Evolutionary conservation across 2,113 vertebrate genomes (phyloP), one percentile per base, ranked within the genome.

Genomic region (Manacus vitellinus): DNA sequence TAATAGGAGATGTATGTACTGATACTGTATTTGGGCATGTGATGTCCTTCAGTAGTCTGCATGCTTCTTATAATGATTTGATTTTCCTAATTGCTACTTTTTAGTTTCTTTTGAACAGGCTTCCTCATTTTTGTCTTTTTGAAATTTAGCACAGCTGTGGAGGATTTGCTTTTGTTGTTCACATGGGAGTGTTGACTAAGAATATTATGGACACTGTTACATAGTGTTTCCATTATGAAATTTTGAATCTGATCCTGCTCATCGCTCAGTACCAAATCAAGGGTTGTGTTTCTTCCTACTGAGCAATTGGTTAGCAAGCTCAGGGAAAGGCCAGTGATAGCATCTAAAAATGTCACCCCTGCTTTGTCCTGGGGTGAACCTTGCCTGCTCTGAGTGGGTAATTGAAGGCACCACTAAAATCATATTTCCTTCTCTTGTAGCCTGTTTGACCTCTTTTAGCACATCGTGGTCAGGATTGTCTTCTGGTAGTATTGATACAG

Each of bases 221-320:
- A 23, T 61, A 73, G 82, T 73, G 62, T 94, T 97, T 92, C 95
- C 58, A 76, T 93, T 93, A 93, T 56, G 82, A 94, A 95, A 72
- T 92, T 94, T 93, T 93, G 58, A 94, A 94, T 94, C 74, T 88
- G 92, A 93, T 95, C 92, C 78, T 92, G n/a, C 71, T 85, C 13
- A 62, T 93, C 75, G 14, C 66, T 79, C 71, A 66, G 68, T 74
- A 87, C 73, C 84, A 89, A 95, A 91, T 87, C 68, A 73, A 94
- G 88, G 46, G 28, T 80, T 93, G 62, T 0, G 0, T 94, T 93
- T 96, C 96, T 88, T 83, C 78, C 78, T 85, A 31, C 85, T 58
- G 92, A 94, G 88, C 85, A 94, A 77, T 79, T 92, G 94, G 75
- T 94, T 88, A 83, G 85, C 49, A 83, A 91, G 75, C 85, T 83